Evolutionary conservation across 2,888 invertebrate species (phyloP), one percentile per base, ranked within the genome.

Genomic region (Argyresthia goedartella): DNA sequence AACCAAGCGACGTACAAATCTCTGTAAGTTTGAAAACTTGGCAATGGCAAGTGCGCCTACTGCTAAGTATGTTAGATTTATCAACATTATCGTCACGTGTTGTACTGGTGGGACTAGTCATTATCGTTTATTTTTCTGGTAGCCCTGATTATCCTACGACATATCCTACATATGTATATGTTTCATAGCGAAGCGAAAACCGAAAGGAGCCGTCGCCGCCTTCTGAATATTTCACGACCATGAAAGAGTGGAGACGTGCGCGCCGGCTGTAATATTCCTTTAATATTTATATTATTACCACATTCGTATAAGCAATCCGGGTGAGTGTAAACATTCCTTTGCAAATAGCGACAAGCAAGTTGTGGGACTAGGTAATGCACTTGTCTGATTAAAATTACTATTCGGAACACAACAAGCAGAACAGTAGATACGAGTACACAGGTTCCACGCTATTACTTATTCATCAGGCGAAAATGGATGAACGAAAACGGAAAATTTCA

Each of bases 211-310:
- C 50, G 53, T 55, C 57, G 55, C 59, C 55, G 65, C 63, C 39
- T 54, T 56, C 61, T 84, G 81, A 84, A 84, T 82, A 60, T 82
- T 85, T 81, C 79, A 82, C 61, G 62, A 65, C 59, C 60, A 62
- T 66, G 66, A 66, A 75, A 75, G 75, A 75, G 74, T 80, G 72
- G 67, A 76, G 68, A 66, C 69, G 69, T 76, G 71, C 73, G 71
- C 74, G 65, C 71, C 76, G 80, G 78, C 64, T 55, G 63, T 74
- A 71, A 77, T 79, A 77, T 76, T 70, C 72, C 63, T 77, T 77
- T 73, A 80, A 77, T 81, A 81, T 82, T 81, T 70, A 79, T 72
- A 71, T 72, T 74, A 76, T 70, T 72, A 65, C 69, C 62, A 53
- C 63, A 65, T 66, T 63, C 64, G 64, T 65, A 65, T 67, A 73